Evolutionary conservation across 2,797 vertebrate species (phyloP), one percentile per base, ranked within the genome.

Genomic region (Amniataba percoides): DNA sequence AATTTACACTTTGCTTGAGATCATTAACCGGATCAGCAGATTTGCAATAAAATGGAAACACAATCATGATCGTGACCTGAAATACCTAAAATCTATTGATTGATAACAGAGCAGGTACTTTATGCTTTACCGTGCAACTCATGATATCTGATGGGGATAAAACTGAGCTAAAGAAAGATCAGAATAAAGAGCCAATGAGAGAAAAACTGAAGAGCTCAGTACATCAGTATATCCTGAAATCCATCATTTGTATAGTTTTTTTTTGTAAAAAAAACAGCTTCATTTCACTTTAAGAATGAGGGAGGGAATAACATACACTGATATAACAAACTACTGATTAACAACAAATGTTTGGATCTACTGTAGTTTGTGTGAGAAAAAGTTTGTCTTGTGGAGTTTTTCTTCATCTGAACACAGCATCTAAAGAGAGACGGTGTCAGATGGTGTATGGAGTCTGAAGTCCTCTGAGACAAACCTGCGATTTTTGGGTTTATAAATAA

Each of bases 381-480:
- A 14, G 13, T 62, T 48, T 67, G n/a, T 42, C 49, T 12, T 43
- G 15, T 59, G 1, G 0, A 55, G 8, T 42, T 64, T 64, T 59
- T 46, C 5, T 40, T 71, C n/a, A 14, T 23, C 19, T 36, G 60
- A 78, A 40, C 10, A 0, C 34, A 67, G 57, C 21, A 27, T 65
- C 51, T 62, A 53, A 58, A 69, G 60, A 66, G 58, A 64, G 73
- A 76, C 1, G 27, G 31, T 78, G 64, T 83, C 57, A 52, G 42
- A 64, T 53, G 25, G 39, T 45, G 62, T 64, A 51, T 49, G 42
- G 57, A 49, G 74, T 58, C 64, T 72, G 27, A 69, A 61, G 56
- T 84, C 82, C 76, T 87, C 39, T n/a, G 76, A 86, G 87, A 84
- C 59, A 70, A 63, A 80, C 34, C 40, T 76, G 56, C 36, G 46